Percentiles rank a stretch among this genome's conserved stretches.
Conservation (phyloP, 2,797 vertebrate species). For the Sparidentex hasta region DNA sequence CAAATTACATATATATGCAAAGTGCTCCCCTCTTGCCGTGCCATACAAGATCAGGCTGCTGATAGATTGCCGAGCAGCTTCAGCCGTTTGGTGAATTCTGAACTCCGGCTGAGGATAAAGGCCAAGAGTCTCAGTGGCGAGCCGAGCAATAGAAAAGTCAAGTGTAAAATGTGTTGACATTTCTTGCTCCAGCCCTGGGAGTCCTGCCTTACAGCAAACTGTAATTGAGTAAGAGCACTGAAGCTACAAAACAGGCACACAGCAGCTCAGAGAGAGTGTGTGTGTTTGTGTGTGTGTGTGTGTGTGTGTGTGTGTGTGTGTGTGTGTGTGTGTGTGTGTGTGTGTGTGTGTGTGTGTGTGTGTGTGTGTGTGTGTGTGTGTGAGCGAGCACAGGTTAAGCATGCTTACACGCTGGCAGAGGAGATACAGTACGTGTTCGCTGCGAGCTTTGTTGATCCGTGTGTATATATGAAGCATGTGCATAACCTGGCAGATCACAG, state of each 20-base stretch:
- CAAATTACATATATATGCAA: neutral
- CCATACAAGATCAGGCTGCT: neutral
- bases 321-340: neutral
- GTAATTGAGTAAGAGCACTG: slow-evolving; percentile 69
- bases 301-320: neutral
- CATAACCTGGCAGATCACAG: slow-evolving; percentile 35
- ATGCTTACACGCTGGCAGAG: slow-evolving; percentile 33
- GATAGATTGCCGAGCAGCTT: slow-evolving; percentile 13
- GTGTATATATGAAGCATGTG: slow-evolving; percentile 11
- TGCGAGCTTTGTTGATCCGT: slow-evolving; percentile 22
- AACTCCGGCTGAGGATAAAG: slow-evolving; percentile 57
- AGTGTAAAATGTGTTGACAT: slow-evolving; percentile 73
- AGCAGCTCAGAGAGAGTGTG: neutral
- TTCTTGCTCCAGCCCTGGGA: slow-evolving; percentile 64
- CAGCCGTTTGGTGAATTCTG: slow-evolving; percentile 27
- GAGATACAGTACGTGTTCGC: slow-evolving; percentile 34
- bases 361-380: neutral
- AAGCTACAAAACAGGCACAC: slow-evolving; percentile 41
- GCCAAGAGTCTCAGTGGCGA: slow-evolving; percentile 41
- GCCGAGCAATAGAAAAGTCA: slow-evolving; percentile 57
- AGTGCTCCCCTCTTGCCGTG: neutral
- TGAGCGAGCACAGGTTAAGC: slow-evolving; percentile 5
- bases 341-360: neutral
- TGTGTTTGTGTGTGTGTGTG: neutral
- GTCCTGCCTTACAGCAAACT: slow-evolving; percentile 60